Conservation (phyloP, 2,888 invertebrate genomes). For the Drosophila prostipennis region DNA sequence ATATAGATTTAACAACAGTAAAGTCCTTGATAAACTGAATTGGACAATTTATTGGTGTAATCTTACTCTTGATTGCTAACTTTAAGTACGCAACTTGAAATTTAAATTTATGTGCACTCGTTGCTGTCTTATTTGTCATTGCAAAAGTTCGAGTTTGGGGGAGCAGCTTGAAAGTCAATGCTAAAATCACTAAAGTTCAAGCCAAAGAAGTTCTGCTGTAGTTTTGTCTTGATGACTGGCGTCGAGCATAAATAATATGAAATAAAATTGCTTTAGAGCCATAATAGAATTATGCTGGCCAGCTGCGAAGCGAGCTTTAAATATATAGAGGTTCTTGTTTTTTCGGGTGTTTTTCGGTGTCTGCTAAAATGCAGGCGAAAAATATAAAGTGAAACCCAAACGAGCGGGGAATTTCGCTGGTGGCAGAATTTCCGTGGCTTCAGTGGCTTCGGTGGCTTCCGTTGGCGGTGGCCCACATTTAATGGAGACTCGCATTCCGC, state of each 20-base stretch:
- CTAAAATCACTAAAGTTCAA: neutral
- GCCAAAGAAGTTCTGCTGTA: conserved; percentile 3
- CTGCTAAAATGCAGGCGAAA: conserved; percentile 49
- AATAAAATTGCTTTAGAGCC: conserved; percentile 72
- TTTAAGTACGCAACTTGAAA: conserved; percentile 3
- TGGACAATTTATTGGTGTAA: conserved; percentile 1
- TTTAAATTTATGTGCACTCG: conserved; percentile 11
- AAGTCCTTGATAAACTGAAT: neutral
- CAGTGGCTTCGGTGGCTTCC: conserved; percentile 35
- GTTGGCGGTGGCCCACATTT: conserved; percentile 63
- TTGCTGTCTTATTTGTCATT: neutral
- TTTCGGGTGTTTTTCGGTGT: neutral
- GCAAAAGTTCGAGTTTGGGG: conserved; percentile 2
- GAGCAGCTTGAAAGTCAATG: neutral
- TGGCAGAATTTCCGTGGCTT: conserved; percentile 26
- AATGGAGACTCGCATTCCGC: conserved; percentile 41
- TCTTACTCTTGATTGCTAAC: neutral
- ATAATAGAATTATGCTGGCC: conserved; percentile 75
- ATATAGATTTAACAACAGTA: neutral
- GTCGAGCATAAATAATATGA: conserved; percentile 30
- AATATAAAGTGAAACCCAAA: conserved; percentile 62
- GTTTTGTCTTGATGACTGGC: conserved; percentile 3
- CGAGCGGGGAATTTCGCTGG: conserved; percentile 57
- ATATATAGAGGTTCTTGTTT: neutral
- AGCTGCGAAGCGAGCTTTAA: conserved; percentile 47